These are phyloP conservation scores for Drosophila macrospina DNA, from an alignment of 2,888 invertebrate genomes.

Conservation along the genomic window DNA sequence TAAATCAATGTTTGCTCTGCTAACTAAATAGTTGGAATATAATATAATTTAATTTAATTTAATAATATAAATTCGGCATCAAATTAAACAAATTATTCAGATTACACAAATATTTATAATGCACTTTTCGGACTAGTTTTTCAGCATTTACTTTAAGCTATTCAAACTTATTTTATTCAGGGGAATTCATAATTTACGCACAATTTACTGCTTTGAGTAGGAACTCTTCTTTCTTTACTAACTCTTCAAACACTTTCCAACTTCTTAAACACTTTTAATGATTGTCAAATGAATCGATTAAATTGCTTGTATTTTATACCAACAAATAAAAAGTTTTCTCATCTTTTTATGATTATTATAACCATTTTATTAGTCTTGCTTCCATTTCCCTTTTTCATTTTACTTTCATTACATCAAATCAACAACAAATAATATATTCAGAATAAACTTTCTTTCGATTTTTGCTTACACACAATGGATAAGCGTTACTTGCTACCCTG, in stretches of 20 bases:
- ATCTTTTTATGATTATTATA: conserved; percentile 14
- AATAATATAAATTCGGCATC: no score
- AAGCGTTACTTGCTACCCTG: conserved; percentile 3
- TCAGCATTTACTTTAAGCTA: no score
- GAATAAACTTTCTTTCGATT: conserved; percentile 35
- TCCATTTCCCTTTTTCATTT: background rate
- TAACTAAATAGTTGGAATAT: no score
- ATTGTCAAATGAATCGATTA: background rate
- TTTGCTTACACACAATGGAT: background rate
- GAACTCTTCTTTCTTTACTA: no score
- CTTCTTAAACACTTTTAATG: background rate
- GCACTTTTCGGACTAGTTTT: no score
- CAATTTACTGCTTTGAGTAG: no score
- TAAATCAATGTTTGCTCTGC: background rate
- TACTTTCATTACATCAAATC: background rate
- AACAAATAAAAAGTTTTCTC: conserved; percentile 16
- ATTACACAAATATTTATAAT: no score
- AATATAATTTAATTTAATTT: no score
- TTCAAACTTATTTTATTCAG: no score
- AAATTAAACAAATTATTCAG: no score
- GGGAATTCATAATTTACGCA: no score
- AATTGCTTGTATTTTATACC: background rate
- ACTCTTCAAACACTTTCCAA: background rate
- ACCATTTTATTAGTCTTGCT: conserved; percentile 8
- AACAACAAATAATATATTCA: background rate